Percentiles rank a stretch among this genome's conserved stretches.
These are phyloP conservation scores for Hippocampus zosterae DNA, from an alignment of 2,113 vertebrate species.

Conservation along the genomic window DNA sequence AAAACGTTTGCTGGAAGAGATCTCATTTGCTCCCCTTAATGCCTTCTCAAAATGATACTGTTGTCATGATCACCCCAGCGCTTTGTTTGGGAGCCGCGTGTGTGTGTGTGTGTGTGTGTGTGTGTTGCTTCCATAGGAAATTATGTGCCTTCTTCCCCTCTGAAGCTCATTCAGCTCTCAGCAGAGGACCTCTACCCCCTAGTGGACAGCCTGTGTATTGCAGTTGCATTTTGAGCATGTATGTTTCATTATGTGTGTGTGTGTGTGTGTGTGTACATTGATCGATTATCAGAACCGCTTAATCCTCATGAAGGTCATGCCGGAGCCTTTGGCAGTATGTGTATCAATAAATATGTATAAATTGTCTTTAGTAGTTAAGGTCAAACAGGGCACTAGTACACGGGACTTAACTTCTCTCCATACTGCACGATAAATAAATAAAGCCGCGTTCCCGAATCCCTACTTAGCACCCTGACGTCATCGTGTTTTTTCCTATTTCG, in stretches of 20 bases:
- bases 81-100: background rate
- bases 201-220: constrained; percentile 40
- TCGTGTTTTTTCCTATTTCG: background rate
- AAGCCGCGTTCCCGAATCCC: too few relatives aligned
- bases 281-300: too few relatives aligned
- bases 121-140: constrained; percentile 7
- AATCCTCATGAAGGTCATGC: too few relatives aligned
- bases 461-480: too few relatives aligned
- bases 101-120: background rate
- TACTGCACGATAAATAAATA: too few relatives aligned
- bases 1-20: constrained; percentile 13
- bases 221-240: background rate
- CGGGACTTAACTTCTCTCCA: too few relatives aligned
- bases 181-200: constrained; percentile 62
- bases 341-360: too few relatives aligned
- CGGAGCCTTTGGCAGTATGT: too few relatives aligned
- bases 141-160: constrained; percentile 30
- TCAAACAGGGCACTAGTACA: too few relatives aligned
- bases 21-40: constrained; percentile 3
- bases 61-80: constrained; percentile 45
- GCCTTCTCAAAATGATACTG: background rate
- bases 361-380: too few relatives aligned
- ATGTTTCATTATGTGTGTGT: too few relatives aligned
- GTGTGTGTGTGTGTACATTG: too few relatives aligned
- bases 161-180: constrained; percentile 15